Base-by-base conservation (phyloP, 1,140 invertebrate species). In the Drosophila busckii region DNA sequence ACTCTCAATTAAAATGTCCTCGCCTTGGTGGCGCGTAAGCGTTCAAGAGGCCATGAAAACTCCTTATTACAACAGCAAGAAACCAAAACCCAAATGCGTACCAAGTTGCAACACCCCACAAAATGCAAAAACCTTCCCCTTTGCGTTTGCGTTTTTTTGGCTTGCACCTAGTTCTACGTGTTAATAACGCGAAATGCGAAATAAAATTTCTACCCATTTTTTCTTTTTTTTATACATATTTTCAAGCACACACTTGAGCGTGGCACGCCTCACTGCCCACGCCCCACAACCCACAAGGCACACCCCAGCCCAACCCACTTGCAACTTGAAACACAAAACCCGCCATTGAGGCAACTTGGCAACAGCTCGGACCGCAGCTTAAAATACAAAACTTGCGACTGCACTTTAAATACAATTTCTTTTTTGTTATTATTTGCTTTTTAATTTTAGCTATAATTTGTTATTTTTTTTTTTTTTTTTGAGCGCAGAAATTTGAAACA, bases 1-100 rank as follows among this genome's bases (percentile, higher is more conserved):
- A 80, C 75, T 82, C 75, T 82, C 75, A 80, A 80, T 80, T 80
- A 80, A 80, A 80, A 80, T 82, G 75, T 80, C 69, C 75, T 80
- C 75, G 75, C 75, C n/a, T 82, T 75, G 69, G 75, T 80, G 75
- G n/a, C 82, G 75, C 75, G 75, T 82, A 67, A 80, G 70, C 75
- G 70, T 80, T 80, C 75, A 80, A 80, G 75, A 82, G 75, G 75
- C 75, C 75, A 80, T 80, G 75, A 80, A 80, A 80, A 80, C 75
- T 80, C 75, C 75, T 80, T 80, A 80, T 80, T 80, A 82, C 69
- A 82, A 13, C 45, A 34, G 10, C 50, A 37, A 44, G 38, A 45
- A 32, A 50, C 34, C 12, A 49, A 49, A 37, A 46, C 10, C 40
- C 40, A 28, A 54, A 44, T n/a, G n/a, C n/a, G n/a, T n/a, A n/a